Evolutionary conservation across 2,113 vertebrate genomes (phyloP).

Genomic region (Oreochromis tanganicae): DNA sequence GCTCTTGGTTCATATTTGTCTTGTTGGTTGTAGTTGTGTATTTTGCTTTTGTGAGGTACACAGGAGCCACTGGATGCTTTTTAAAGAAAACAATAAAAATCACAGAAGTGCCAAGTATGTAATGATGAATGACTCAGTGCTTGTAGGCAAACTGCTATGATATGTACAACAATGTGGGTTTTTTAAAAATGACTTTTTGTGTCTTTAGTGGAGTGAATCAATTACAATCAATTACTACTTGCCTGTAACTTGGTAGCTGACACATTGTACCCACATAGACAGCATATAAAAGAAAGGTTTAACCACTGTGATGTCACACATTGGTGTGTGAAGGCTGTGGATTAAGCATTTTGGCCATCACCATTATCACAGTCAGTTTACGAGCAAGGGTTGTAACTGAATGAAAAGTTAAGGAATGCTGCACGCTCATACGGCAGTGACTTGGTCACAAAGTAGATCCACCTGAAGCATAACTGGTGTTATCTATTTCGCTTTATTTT

Average conservation of each 20-base stretch:
- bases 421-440: accelerated
- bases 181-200: not conserved
- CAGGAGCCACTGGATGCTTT: not conserved
- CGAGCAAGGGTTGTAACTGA: not conserved
- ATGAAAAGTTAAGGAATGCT: not conserved
- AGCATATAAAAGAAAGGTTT: not conserved
- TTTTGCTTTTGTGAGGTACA: not conserved
- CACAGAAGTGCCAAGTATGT: not conserved
- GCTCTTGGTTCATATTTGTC: not conserved
- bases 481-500: not conserved
- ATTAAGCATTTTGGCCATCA: not conserved
- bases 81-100: not conserved
- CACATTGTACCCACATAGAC: not conserved
- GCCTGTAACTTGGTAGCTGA: not conserved
- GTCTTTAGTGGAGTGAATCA: not conserved
- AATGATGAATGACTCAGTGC: not conserved
- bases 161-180: not conserved
- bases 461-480: not conserved
- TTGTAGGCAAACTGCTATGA: not conserved
- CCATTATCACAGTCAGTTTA: not conserved
- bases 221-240: not conserved
- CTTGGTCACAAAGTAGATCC: not conserved
- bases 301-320: not conserved
- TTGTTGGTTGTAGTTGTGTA: not conserved
- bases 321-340: not conserved